Evolutionary conservation across 2,888 invertebrate genomes (phyloP).

Genomic region (Andrena bucephala): DNA sequence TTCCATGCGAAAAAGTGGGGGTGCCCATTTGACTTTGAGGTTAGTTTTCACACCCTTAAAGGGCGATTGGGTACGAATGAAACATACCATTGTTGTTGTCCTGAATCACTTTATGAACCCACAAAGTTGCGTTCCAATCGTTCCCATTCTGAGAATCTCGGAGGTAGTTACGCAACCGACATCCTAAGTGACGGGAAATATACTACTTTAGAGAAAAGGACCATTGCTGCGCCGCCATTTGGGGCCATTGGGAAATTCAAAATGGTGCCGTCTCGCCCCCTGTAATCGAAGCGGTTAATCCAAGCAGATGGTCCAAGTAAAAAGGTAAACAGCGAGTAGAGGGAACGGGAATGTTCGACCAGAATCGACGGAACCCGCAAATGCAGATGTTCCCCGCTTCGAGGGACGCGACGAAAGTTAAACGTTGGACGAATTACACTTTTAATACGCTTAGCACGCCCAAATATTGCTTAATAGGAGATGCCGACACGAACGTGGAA

Average conservation of each 20-base stretch:
- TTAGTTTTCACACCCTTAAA: no score
- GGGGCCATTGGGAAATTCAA: slow-evolving; percentile 1
- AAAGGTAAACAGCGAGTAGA: background rate
- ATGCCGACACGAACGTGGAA: background rate
- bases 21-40: no score
- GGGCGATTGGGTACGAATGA: no score
- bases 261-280: background rate
- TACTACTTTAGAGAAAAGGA: background rate
- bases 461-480: background rate
- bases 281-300: slow-evolving; percentile 55
- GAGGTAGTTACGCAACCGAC: no score
- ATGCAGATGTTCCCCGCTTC: slow-evolving; percentile 43
- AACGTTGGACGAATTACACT: slow-evolving; percentile 19
- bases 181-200: no score
- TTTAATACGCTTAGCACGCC: background rate
- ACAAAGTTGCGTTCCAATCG: no score
- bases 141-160: no score
- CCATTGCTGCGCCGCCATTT: background rate
- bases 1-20: background rate
- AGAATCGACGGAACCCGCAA: background rate
- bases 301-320: slow-evolving; percentile 51
- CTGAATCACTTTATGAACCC: no score
- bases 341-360: background rate
- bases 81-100: no score
- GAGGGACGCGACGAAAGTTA: slow-evolving; percentile 45